These are phyloP conservation scores for Mythimna pallens DNA, from an alignment of 2,888 invertebrate species.

Conservation along the genomic window DNA sequence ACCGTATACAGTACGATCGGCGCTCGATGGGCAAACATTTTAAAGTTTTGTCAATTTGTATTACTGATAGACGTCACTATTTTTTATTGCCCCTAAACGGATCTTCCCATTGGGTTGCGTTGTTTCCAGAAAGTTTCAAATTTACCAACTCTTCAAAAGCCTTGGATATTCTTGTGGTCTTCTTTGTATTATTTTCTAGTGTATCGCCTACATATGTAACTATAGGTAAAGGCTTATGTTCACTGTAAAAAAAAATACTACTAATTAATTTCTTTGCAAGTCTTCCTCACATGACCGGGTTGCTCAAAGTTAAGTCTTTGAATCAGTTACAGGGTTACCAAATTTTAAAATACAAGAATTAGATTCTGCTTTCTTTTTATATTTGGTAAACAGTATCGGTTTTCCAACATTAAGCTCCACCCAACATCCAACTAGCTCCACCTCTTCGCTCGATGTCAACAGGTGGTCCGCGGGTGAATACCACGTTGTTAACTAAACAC, in stretches of 20 bases:
- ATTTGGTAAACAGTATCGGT: too few species aligned
- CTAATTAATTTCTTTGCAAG: neutral
- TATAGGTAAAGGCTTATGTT: neutral
- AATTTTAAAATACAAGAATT: too few species aligned
- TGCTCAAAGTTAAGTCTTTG: neutral
- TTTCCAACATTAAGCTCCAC: too few species aligned
- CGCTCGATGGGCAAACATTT: neutral
- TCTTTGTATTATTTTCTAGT: neutral
- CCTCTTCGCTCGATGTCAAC: too few species aligned
- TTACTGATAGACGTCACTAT: neutral
- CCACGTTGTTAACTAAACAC: too few species aligned
- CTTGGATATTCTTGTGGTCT: neutral
- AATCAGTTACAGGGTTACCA: too few species aligned
- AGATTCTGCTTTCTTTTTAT: too few species aligned
- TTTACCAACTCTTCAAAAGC: constrained; percentile 5
- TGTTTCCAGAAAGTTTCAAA: constrained; percentile 10
- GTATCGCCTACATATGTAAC: neutral
- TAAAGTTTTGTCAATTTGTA: neutral
- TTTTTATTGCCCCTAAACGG: neutral
- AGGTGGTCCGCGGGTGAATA: too few species aligned
- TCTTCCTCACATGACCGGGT: neutral
- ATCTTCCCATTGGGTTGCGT: neutral
- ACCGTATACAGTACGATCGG: too few species aligned
- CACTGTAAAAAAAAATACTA: constrained; percentile 15
- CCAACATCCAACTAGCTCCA: too few species aligned